Evolutionary conservation across 2,888 invertebrate genomes (phyloP).

Genomic region (Cephus spinipes): DNA sequence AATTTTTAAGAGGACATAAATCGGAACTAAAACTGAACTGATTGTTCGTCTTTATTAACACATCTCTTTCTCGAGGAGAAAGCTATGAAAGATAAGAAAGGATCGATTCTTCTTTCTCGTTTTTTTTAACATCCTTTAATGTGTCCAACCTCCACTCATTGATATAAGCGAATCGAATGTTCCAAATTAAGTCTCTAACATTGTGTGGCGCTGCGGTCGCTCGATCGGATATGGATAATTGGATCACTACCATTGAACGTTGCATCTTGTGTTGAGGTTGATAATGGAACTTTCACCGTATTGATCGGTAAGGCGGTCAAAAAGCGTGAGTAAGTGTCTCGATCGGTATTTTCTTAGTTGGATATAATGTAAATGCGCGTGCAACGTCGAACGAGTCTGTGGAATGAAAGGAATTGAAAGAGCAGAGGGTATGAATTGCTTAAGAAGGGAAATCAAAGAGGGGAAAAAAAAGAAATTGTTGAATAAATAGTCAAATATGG

Average conservation of each 20-base stretch:
- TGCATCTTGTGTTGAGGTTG: neutral
- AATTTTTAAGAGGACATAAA: neutral
- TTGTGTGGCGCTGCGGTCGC: neutral
- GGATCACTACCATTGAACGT: neutral
- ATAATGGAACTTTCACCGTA: conserved; percentile 1
- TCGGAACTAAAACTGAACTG: neutral
- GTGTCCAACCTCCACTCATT: neutral
- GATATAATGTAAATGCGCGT: neutral
- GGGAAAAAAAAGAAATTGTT: neutral
- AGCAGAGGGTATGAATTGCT: neutral
- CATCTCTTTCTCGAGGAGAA: neutral
- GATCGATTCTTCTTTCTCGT: neutral
- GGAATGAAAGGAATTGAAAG: neutral
- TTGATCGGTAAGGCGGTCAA: neutral
- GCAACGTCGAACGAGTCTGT: neutral
- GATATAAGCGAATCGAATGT: neutral
- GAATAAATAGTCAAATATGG: conserved; percentile 8
- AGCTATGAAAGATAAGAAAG: neutral
- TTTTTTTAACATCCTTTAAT: neutral
- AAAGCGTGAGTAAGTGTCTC: neutral
- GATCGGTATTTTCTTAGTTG: neutral
- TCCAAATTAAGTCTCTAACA: neutral
- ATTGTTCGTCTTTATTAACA: neutral
- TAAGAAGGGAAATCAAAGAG: neutral
- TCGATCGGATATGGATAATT: neutral